Evolutionary conservation across 2,113 vertebrate genomes (phyloP).

Genomic region (Mastomys natalensis): DNA sequence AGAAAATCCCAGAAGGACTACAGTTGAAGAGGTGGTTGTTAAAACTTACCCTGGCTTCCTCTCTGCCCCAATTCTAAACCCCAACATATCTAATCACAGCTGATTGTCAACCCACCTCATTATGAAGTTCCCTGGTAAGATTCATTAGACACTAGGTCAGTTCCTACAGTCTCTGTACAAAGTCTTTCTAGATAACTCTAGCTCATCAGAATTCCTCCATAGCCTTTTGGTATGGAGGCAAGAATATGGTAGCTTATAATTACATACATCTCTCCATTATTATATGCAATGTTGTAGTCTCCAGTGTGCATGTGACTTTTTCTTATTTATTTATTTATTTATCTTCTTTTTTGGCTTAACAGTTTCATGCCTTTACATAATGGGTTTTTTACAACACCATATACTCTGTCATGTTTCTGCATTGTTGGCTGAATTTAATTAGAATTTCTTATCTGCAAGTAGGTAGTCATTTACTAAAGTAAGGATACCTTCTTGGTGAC

Average conservation of each 20-base stretch:
- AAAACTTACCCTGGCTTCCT: background rate
- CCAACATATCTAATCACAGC: background rate
- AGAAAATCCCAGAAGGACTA: constrained; percentile 23
- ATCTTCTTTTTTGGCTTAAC: background rate
- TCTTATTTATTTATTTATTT: background rate
- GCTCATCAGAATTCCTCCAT: background rate
- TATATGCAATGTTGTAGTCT: background rate
- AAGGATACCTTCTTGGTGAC: background rate
- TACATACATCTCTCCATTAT: background rate
- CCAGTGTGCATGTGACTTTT: background rate
- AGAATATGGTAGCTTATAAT: background rate
- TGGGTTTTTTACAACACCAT: background rate
- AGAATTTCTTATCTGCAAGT: background rate
- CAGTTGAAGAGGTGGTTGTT: constrained; percentile 33
- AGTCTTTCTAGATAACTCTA: constrained; percentile 32
- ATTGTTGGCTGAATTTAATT: background rate
- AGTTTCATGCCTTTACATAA: background rate
- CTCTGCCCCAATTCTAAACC: constrained; percentile 2
- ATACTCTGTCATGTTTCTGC: background rate
- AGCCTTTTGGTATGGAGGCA: background rate
- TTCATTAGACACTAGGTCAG: background rate
- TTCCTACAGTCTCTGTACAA: background rate
- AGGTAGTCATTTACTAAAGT: background rate
- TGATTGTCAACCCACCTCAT: background rate
- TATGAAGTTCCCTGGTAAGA: background rate